Evolutionary conservation across 1,140 invertebrate species (phyloP), one percentile per base, ranked within the genome.

Genomic region (Chlorops oryzae): DNA sequence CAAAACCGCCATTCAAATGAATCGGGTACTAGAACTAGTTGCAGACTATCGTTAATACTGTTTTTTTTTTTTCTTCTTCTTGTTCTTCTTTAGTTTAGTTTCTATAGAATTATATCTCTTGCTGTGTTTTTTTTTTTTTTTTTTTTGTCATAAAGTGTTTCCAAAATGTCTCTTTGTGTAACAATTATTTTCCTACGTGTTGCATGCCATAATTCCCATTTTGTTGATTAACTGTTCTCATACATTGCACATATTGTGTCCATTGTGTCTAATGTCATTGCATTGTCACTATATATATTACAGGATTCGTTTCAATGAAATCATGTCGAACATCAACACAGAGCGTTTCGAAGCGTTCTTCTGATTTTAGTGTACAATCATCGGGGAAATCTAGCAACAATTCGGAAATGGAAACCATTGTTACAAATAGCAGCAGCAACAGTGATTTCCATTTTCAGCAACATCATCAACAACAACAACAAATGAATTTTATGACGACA

Each of bases 291-390:
- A 37, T 35, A 3, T 18, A 21, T 15, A 32, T 27, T 50, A 83
- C 82, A 48, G 87, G 86, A 51, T 87, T 88, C 66, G 80, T 85
- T 41, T 87, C 85, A 3, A 81, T 86, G 75, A 80, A 83, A 50
- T 82, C 78, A 20, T 75, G 79, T 56, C 73, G 81, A 55, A 82
- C 80, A 39, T 80, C 78, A 21, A 77, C 77, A 3, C 79, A 80
- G 56, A 81, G 79, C 58, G 83, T 80, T 45, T 76, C 77, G 12
- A 76, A 78, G 41, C 77, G 79, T 48, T 81, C 80, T 5, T 63
- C 74, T 73, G 59, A 81, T 75, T 51, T 81, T 75, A 80, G 62
- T 77, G 78, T 65, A 65, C 75, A 59, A 72, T 67, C 65, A 6
- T 67, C 65, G 6, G 62, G 63, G 0, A 69, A 69, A 10, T 69